These are phyloP conservation scores for Dorcus parallelipipedus DNA, from an alignment of 2,888 invertebrate species.

Conservation along the genomic window DNA sequence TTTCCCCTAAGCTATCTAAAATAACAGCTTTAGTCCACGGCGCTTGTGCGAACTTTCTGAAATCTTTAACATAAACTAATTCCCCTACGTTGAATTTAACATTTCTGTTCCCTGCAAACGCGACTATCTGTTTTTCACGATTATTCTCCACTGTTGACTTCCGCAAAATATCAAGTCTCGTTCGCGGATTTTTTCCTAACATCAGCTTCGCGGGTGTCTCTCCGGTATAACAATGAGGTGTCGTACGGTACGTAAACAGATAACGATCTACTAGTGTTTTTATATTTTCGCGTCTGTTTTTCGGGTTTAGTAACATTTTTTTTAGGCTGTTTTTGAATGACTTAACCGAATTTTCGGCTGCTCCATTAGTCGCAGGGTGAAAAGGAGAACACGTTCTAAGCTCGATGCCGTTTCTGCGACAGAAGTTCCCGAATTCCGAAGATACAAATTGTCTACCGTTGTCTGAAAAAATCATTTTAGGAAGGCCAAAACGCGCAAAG, in stretches of 20 bases:
- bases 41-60: not conserved
- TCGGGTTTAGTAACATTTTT: not conserved
- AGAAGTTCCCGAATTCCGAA: not conserved
- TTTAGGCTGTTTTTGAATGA: not conserved
- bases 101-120: not conserved
- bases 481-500: slow-evolving; percentile 9
- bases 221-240: not conserved
- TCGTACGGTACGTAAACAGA: not conserved
- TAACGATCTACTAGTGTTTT: not conserved
- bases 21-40: too few relatives aligned
- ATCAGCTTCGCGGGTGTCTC: not conserved
- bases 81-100: not conserved
- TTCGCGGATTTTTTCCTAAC: not conserved
- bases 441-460: slow-evolving; percentile 10
- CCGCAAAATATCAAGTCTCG: slow-evolving; percentile 1
- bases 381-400: not conserved
- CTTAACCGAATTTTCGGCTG: not conserved
- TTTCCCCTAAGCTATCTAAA: too few relatives aligned
- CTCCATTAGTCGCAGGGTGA: not conserved
- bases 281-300: not conserved
- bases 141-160: not conserved
- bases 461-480: slow-evolving; percentile 17
- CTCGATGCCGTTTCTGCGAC: not conserved
- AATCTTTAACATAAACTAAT: not conserved
- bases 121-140: not conserved